Evolutionary conservation across 2,113 vertebrate species (phyloP).

Genomic region (Oryzias celebensis): DNA sequence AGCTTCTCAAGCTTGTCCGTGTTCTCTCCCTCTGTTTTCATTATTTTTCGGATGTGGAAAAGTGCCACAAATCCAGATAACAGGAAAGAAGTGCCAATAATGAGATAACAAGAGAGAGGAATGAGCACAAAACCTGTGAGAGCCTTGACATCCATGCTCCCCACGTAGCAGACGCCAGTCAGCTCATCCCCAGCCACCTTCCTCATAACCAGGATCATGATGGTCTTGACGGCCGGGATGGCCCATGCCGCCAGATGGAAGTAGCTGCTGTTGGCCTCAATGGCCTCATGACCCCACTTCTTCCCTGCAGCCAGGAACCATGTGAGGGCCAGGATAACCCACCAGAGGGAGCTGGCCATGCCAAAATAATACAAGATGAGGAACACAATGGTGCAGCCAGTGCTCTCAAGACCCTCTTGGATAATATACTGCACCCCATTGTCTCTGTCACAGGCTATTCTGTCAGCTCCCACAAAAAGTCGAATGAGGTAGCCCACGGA

Average conservation of each 20-base stretch:
- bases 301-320: slow-evolving; percentile 97
- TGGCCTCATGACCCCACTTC: slow-evolving; percentile 98
- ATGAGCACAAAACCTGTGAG: slow-evolving; percentile 93
- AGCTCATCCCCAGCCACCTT: slow-evolving; percentile 96
- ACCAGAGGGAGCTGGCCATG: slow-evolving; percentile 98
- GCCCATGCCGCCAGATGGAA: slow-evolving; percentile 97
- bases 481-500: slow-evolving; percentile 94
- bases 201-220: slow-evolving; percentile 93
- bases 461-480: slow-evolving; percentile 91
- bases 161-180: slow-evolving; percentile 93
- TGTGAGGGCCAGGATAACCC: slow-evolving; percentile 94
- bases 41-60: slow-evolving; percentile 94
- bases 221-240: slow-evolving; percentile 93
- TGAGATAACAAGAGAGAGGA: slow-evolving; percentile 91
- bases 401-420: slow-evolving; percentile 97
- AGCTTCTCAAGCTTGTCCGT: slow-evolving; percentile 96
- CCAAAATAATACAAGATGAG: slow-evolving; percentile 97
- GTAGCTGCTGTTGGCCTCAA: slow-evolving; percentile 97
- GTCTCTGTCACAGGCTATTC: slow-evolving; percentile 93
- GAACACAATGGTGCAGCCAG: slow-evolving; percentile 96
- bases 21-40: slow-evolving; percentile 97
- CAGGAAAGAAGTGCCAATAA: slow-evolving; percentile 93
- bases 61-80: slow-evolving; percentile 95
- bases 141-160: slow-evolving; percentile 94
- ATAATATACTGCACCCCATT: slow-evolving; percentile 94